phyloP scores from a whole-genome alignment of 2,797 vertebrate species.

The Halcyon badia region DNA sequence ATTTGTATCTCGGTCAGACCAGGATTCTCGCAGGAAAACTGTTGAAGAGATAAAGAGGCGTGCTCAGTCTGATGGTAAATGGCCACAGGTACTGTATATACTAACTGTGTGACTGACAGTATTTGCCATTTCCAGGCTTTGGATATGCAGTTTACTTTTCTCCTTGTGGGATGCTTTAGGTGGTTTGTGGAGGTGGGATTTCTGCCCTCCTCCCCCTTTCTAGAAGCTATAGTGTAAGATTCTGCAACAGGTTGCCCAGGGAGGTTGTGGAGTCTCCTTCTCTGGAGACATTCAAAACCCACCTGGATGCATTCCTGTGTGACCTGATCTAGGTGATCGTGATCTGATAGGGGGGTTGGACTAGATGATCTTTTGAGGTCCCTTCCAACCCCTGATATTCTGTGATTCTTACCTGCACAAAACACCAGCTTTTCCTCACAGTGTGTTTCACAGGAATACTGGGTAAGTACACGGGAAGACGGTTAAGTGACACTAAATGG shows the following conservation, averaged over 20 bases:
- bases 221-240: neutral
- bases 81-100: conserved; percentile 90
- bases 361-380: too few relatives aligned
- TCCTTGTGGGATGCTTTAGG: neutral
- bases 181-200: neutral
- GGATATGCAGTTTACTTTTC: neutral
- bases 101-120: neutral
- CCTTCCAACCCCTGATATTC: too few relatives aligned
- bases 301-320: too few relatives aligned
- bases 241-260: too few relatives aligned
- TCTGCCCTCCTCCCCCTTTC: accelerated
- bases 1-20: conserved; percentile 95
- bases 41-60: conserved; percentile 96
- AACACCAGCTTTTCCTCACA: neutral
- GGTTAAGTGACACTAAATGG: neutral
- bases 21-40: conserved; percentile 94
- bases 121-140: neutral
- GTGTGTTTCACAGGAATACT: neutral
- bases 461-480: neutral
- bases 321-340: too few relatives aligned
- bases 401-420: neutral
- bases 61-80: conserved; percentile 90
- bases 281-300: too few relatives aligned
- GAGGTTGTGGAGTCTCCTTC: too few relatives aligned
- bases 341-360: too few relatives aligned